Evolutionary conservation across 2,888 invertebrate species (phyloP).

Genomic region (Parnassius glacialis): DNA sequence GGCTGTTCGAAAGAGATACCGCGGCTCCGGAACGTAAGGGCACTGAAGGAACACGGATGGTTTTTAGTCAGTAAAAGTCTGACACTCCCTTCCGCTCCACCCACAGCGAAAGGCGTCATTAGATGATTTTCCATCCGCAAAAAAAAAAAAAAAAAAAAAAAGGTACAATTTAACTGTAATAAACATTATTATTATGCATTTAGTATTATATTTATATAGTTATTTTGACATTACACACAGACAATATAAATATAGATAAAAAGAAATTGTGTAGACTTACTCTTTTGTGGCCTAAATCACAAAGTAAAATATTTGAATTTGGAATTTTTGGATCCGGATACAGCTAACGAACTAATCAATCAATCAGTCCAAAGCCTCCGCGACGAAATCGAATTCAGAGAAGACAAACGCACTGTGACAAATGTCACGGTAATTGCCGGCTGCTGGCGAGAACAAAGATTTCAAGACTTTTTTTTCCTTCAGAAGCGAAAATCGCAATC

Average conservation of each 20-base stretch:
- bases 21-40: too few species aligned
- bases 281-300: background rate
- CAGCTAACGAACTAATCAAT: constrained; percentile 56
- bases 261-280: background rate
- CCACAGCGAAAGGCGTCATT: too few species aligned
- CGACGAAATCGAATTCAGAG: constrained; percentile 63
- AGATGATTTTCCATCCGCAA: too few species aligned
- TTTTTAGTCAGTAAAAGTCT: too few species aligned
- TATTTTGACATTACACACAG: background rate
- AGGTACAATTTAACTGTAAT: too few species aligned
- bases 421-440: constrained; percentile 72
- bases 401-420: constrained; percentile 63
- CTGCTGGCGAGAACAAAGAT: constrained; percentile 57
- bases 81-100: too few species aligned
- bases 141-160: too few species aligned
- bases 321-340: constrained; percentile 4
- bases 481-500: constrained; percentile 48
- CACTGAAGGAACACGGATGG: too few species aligned
- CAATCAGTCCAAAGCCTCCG: constrained; percentile 63
- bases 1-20: too few species aligned
- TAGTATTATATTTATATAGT: background rate
- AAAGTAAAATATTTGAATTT: constrained; percentile 2
- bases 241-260: background rate
- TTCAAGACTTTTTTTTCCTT: constrained; percentile 38
- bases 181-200: too few species aligned